Percentiles rank a stretch among this genome's conserved stretches.
Evolutionary conservation across 2,113 vertebrate species (phyloP).

Genomic region (Cottus gobio): DNA sequence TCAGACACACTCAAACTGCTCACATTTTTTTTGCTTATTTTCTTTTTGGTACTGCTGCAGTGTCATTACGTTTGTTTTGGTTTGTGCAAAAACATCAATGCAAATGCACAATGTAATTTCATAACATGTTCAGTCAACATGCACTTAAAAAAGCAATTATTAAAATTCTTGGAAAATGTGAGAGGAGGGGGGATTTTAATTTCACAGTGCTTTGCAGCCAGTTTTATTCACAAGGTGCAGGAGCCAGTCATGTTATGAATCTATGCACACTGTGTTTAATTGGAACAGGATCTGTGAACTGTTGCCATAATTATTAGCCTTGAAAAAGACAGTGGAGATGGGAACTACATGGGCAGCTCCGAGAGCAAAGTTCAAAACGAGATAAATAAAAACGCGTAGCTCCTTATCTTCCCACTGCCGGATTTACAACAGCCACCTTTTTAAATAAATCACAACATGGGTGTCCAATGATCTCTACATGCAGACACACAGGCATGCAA

Average conservation of each 20-base stretch:
- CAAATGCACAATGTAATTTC: slow-evolving; percentile 47
- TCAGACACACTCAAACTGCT: slow-evolving; percentile 35
- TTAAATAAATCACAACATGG: background rate
- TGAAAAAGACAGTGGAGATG: slow-evolving; percentile 22
- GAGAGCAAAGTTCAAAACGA: background rate
- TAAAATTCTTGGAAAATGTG: slow-evolving; percentile 27
- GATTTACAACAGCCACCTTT: background rate
- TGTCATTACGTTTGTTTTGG: slow-evolving; percentile 41
- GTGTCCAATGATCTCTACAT: background rate
- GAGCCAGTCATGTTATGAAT: slow-evolving; percentile 31
- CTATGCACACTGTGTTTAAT: slow-evolving; percentile 52
- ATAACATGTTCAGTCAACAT: slow-evolving; percentile 50
- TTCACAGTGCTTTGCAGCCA: slow-evolving; percentile 43
- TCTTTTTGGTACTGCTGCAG: background rate
- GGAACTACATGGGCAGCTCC: slow-evolving; percentile 10
- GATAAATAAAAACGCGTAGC: background rate
- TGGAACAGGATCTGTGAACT: slow-evolving; percentile 40
- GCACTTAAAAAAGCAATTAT: slow-evolving; percentile 51
- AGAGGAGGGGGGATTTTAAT: slow-evolving; percentile 42
- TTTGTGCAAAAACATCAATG: slow-evolving; percentile 8
- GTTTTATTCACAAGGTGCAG: slow-evolving; percentile 42
- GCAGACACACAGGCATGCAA: background rate
- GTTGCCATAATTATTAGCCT: slow-evolving; percentile 34
- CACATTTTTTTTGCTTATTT: slow-evolving; percentile 27
- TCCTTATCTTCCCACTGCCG: background rate